phyloP scores from a whole-genome alignment of 1,140 invertebrate genomes.

The Aphaenogaster floridana region DNA sequence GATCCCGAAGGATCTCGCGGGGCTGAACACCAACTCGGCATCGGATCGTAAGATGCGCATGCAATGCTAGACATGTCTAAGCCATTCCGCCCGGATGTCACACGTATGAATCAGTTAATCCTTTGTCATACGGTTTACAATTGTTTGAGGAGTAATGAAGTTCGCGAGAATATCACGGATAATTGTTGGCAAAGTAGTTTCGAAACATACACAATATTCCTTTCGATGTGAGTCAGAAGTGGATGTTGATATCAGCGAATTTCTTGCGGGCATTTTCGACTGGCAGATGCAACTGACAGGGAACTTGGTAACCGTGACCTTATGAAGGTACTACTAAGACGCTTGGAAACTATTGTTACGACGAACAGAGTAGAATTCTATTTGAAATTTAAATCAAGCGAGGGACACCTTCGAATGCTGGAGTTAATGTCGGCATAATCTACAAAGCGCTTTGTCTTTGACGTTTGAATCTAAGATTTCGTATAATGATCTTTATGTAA shows the following conservation, averaged over 20 bases:
- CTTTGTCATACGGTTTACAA: constrained; percentile 10
- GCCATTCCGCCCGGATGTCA: constrained; percentile 37
- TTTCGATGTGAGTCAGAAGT: background rate
- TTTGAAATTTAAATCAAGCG: constrained; percentile 61
- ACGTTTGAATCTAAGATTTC: constrained; percentile 41
- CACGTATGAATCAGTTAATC: constrained; percentile 37
- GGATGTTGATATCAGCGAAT: background rate
- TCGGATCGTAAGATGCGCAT: constrained; percentile 51
- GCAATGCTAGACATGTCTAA: constrained; percentile 50
- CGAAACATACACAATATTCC: background rate
- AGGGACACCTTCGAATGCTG: constrained; percentile 8
- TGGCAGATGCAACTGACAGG: constrained; percentile 18
- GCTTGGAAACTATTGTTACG: constrained; percentile 45
- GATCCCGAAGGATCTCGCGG: constrained; percentile 11
- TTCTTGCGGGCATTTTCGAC: background rate
- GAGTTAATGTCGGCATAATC: constrained; percentile 43
- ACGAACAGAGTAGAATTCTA: constrained; percentile 30
- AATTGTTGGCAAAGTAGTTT: background rate
- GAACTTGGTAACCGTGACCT: constrained; percentile 55
- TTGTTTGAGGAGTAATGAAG: background rate
- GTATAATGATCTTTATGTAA: constrained; percentile 3
- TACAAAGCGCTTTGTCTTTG: constrained; percentile 34
- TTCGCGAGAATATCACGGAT: background rate
- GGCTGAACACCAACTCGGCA: constrained; percentile 31
- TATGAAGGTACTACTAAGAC: background rate